These are phyloP conservation scores for Drosophila lutescens DNA, from an alignment of 2,888 invertebrate species.

Conservation along the genomic window DNA sequence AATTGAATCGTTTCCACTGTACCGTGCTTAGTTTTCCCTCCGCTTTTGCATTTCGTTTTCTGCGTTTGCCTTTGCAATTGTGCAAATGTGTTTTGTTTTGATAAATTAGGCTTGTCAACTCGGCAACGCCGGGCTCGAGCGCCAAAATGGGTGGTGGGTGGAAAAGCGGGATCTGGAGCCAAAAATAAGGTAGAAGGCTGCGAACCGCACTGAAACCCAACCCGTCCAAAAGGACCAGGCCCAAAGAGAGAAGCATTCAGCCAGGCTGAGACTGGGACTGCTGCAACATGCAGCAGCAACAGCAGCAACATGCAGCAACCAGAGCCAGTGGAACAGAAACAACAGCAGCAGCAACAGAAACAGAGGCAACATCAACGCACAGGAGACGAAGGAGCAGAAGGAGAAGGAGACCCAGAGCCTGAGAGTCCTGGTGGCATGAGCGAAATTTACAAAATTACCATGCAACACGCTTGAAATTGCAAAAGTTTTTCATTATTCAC, in stretches of 20 bases:
- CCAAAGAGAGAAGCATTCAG: conserved; percentile 34
- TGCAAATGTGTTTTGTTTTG: conserved; percentile 81
- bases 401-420: conserved; percentile 24
- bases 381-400: conserved; percentile 21
- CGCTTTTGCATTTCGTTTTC: conserved; percentile 57
- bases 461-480: conserved; percentile 81
- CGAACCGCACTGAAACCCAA: conserved; percentile 57
- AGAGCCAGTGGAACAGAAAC: conserved; percentile 38
- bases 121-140: conserved; percentile 50
- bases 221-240: conserved; percentile 24
- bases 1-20: conserved; percentile 31
- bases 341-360: conserved; percentile 33
- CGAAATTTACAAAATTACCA: conserved; percentile 79
- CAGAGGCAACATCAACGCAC: conserved; percentile 45
- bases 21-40: conserved; percentile 61
- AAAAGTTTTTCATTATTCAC: conserved; percentile 82
- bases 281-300: conserved; percentile 46
- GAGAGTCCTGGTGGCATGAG: conserved; percentile 39
- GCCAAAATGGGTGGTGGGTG: conserved; percentile 26
- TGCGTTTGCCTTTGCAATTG: conserved; percentile 79
- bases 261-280: conserved; percentile 38
- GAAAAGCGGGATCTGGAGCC: background rate
- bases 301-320: conserved; percentile 33
- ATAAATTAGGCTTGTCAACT: conserved; percentile 83
- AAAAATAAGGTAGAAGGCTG: conserved; percentile 37